Percentiles rank a stretch among this genome's conserved stretches.
These are phyloP conservation scores for Stegodyphus mimosarum DNA, from an alignment of 1,140 invertebrate species.

Conservation along the genomic window DNA sequence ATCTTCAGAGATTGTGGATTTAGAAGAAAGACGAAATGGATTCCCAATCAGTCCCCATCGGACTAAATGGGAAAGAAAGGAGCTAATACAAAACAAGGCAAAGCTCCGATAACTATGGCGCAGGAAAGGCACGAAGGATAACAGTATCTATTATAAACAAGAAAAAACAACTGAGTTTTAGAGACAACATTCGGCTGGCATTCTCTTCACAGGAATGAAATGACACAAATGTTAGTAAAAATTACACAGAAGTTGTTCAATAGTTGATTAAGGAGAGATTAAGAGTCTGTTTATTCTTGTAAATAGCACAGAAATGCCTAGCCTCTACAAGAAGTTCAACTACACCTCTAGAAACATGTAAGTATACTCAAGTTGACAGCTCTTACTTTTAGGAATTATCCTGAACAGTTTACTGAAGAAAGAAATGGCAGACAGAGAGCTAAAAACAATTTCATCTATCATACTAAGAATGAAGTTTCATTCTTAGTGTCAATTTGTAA, in stretches of 20 bases:
- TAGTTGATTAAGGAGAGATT: too few relatives aligned
- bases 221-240: too few relatives aligned
- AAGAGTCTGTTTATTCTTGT: too few relatives aligned
- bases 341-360: neutral
- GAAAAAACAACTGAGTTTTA: too few relatives aligned
- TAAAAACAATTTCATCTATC: neutral
- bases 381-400: neutral
- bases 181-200: too few relatives aligned
- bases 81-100: neutral
- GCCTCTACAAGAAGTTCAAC: neutral
- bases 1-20: neutral
- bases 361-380: neutral
- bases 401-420: neutral
- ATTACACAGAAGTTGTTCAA: too few relatives aligned
- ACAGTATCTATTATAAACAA: neutral
- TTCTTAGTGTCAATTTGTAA: neutral
- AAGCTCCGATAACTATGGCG: neutral
- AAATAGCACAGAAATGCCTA: neutral
- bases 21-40: too few relatives aligned
- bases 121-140: neutral
- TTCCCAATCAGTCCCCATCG: neutral
- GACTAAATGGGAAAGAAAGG: neutral
- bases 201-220: too few relatives aligned
- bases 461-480: slow-evolving; percentile 1
- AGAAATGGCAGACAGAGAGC: neutral